Evolutionary conservation across 2,113 vertebrate species (phyloP).

Genomic region (Probosciger aterrimus): DNA sequence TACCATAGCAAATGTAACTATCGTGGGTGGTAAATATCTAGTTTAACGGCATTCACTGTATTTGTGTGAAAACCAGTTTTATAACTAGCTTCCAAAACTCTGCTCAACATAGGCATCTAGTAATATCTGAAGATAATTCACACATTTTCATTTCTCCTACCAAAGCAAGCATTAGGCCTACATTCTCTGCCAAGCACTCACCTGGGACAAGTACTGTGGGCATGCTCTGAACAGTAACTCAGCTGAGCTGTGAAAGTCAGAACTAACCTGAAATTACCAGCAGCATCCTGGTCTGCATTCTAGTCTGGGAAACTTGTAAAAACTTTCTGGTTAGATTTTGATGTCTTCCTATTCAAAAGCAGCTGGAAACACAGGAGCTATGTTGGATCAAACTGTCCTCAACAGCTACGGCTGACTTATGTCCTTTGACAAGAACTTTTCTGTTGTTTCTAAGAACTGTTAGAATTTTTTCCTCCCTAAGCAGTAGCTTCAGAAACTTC

Average conservation of each 20-base stretch:
- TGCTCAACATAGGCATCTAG: background rate
- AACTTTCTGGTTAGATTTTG: background rate
- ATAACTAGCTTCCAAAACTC: constrained; percentile 26
- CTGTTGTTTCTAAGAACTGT: background rate
- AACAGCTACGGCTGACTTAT: background rate
- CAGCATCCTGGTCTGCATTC: background rate
- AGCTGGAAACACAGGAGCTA: background rate
- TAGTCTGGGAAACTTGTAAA: background rate
- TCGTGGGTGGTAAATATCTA: constrained; percentile 30
- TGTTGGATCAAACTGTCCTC: background rate
- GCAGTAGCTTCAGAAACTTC: background rate
- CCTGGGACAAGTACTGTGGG: background rate
- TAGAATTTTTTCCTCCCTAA: background rate
- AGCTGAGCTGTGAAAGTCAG: background rate
- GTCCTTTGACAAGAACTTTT: background rate
- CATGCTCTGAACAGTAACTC: background rate
- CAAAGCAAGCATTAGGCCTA: background rate
- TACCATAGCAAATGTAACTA: background rate
- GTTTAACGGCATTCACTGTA: background rate
- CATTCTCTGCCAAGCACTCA: background rate
- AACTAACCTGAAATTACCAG: background rate
- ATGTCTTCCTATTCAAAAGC: background rate
- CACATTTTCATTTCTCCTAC: background rate
- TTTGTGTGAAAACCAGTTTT: background rate
- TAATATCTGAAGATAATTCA: background rate